These are phyloP conservation scores for Bothrops jararaca DNA, from an alignment of 2,113 vertebrate species.

Conservation along the genomic window DNA sequence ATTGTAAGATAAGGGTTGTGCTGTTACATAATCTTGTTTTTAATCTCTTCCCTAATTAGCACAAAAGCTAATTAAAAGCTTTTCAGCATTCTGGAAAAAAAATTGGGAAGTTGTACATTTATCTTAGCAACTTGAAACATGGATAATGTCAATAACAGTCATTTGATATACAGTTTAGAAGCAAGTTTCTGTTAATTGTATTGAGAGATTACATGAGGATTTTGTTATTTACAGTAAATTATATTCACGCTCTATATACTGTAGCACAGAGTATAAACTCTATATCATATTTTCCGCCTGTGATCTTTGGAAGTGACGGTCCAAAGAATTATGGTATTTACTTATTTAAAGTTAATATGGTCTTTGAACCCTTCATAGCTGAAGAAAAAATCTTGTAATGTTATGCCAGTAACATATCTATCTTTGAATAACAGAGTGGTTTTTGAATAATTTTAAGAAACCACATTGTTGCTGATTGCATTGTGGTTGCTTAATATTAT, in stretches of 20 bases:
- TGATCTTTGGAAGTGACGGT: neutral
- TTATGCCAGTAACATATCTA: neutral
- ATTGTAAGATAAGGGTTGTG: conserved; percentile 46
- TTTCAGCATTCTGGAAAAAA: conserved; percentile 10
- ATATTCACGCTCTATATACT: conserved; percentile 28
- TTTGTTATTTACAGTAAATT: conserved; percentile 27
- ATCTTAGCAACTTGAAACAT: neutral
- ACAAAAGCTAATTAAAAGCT: conserved; percentile 61
- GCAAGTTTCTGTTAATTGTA: neutral
- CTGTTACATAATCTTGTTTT: conserved; percentile 38
- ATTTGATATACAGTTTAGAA: neutral
- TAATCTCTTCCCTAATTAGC: conserved; percentile 58
- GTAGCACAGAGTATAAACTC: neutral
- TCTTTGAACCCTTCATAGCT: neutral
- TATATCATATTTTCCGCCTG: neutral
- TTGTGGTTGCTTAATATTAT: neutral
- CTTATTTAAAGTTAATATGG: neutral
- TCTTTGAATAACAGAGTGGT: neutral
- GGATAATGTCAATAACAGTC: rapidly evolving
- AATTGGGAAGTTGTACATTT: neutral
- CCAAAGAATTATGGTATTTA: neutral
- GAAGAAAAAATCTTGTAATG: neutral
- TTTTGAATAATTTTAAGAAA: neutral
- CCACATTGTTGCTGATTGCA: neutral
- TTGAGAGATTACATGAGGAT: neutral